These are phyloP conservation scores for Dryococelus australis DNA, from an alignment of 2,888 invertebrate species.

Conservation along the genomic window DNA sequence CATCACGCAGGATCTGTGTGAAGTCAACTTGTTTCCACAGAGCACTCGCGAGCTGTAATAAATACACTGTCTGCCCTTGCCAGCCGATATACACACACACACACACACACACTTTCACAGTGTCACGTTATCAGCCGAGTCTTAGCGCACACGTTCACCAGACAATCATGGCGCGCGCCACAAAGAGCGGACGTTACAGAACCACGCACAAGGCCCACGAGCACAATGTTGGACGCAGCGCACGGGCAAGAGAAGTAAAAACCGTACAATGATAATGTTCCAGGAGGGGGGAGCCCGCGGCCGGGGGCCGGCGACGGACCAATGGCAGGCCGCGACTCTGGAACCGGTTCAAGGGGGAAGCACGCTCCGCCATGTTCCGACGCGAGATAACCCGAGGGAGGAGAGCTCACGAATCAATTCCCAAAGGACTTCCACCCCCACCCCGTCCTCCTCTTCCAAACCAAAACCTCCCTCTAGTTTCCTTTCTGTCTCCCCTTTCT, in stretches of 20 bases:
- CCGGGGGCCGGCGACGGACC: not conserved
- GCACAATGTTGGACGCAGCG: no score
- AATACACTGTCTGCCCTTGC: not conserved
- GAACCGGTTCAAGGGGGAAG: conserved; percentile 13
- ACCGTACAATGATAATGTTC: no score
- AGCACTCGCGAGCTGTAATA: no score
- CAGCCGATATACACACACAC: not conserved
- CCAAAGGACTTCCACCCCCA: conserved; percentile 22
- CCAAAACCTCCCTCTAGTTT: conserved; percentile 5
- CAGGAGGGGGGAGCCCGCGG: not conserved
- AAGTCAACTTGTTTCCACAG: no score
- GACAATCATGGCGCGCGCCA: not conserved
- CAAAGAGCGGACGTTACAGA: not conserved
- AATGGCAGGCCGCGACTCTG: not conserved
- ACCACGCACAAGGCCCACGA: no score
- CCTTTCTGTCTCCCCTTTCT: not conserved
- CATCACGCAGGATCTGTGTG: not conserved
- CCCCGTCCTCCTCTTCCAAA: conserved; percentile 20
- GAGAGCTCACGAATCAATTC: conserved; percentile 30
- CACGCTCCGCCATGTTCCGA: not conserved
- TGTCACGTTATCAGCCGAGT: no score
- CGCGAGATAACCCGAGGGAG: conserved; percentile 6
- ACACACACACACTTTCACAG: no score
- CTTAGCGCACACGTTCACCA: not conserved
- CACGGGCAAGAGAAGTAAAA: no score